Base-by-base conservation (phyloP, 2,113 vertebrate genomes). In the Hiodon alosoides region DNA sequence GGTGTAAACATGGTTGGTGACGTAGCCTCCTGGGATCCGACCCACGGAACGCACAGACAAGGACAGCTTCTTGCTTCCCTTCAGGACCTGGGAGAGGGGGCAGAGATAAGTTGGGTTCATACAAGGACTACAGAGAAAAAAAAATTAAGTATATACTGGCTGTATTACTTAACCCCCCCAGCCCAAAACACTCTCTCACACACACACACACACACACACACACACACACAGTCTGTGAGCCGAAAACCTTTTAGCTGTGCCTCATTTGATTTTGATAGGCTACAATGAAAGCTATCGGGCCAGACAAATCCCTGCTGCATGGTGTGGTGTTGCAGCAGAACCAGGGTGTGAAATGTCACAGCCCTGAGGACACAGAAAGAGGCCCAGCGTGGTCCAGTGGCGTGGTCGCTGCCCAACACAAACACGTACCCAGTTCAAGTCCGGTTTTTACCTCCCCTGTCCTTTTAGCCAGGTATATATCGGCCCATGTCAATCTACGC, bases 1-100 rank as follows among this genome's bases (percentile, higher is more conserved):
- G 3, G 95, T 98, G 82, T 99, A 99, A 76, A 99, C 95, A 76
- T 99, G 96, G 89, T 98, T 99, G 87, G 97, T 98, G 77, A 98
- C 86, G 0, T 97, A 98, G 2, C 95, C 96, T 0, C 96, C 95
- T 0, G 97, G 97, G 80, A 99, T 95, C 46, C 96, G 92, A 0
- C 97, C 97, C 0, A 96, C 92, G 0, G 96, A 98, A 53, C 94
- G 94, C 51, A 99, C 95, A 0, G 92, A 94, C 69, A 99, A 89
- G 75, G 86, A 89, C 76, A 99, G 89, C 89, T 98, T 99, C 91
- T 98, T 98, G 83, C 91, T 96, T 80, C 97, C 97, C 82, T 98
- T 98, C 83, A 99, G 91, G 17, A 92, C 96, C 97, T 99, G 86
- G 0, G 31, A 57, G 70, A 17, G 6, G 31, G 66, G 17, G 17